Evolutionary conservation across 2,797 vertebrate species (phyloP).

Genomic region (Tapera naevia): DNA sequence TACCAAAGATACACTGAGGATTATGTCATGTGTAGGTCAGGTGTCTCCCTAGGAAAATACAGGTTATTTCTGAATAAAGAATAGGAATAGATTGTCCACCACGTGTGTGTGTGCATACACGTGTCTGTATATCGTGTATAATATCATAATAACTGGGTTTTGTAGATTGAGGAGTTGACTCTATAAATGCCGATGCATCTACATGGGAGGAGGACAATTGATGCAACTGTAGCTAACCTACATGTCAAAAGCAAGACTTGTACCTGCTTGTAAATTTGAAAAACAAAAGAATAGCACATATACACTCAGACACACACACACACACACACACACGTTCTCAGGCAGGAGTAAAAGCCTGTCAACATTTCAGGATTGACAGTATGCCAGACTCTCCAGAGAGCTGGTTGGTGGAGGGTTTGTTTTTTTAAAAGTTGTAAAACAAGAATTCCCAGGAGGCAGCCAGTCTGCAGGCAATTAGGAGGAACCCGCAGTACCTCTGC

Average conservation of each 20-base stretch:
- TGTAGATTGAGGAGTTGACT: background rate
- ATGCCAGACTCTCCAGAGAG: background rate
- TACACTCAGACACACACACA: too few species aligned
- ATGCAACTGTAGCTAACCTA: background rate
- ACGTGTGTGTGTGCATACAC: too few species aligned
- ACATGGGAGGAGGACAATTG: background rate
- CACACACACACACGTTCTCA: background rate
- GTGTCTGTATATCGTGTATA: background rate
- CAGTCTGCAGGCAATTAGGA: background rate
- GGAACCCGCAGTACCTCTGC: background rate
- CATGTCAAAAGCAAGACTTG: background rate
- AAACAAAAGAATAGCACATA: background rate
- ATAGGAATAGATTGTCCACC: background rate
- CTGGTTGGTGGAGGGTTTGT: background rate
- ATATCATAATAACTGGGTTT: background rate
- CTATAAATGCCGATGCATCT: background rate
- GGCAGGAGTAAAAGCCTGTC: background rate
- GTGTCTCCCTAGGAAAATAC: background rate
- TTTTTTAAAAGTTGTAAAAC: slow-evolving; percentile 33
- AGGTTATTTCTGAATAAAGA: background rate
- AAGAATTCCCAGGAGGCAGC: slow-evolving; percentile 32
- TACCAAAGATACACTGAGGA: background rate
- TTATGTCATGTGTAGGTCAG: background rate
- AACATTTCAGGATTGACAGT: slow-evolving; percentile 16
- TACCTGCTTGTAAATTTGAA: background rate